Conservation (phyloP, 2,113 vertebrate species). For the Mormoops blainvillei region DNA sequence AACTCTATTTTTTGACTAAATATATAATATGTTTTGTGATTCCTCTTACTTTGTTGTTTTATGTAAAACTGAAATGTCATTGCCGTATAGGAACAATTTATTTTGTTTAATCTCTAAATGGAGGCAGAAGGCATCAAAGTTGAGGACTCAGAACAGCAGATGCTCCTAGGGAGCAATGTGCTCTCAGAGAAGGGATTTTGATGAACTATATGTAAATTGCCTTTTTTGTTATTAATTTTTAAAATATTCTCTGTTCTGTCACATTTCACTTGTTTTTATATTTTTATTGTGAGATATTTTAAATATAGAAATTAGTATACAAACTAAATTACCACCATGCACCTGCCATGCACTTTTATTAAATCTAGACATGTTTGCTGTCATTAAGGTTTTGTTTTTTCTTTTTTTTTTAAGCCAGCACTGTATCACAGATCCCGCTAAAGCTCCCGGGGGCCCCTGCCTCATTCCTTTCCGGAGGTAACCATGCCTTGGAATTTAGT, state of each 20-base stretch:
- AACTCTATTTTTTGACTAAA: slow-evolving; percentile 37
- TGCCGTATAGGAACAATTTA: background rate
- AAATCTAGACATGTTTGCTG: background rate
- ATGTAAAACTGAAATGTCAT: background rate
- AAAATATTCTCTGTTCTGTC: slow-evolving; percentile 44
- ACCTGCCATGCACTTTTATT: slow-evolving; percentile 50
- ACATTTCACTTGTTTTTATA: slow-evolving; percentile 57
- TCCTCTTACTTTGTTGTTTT: background rate
- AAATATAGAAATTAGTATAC: slow-evolving; percentile 47
- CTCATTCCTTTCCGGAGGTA: background rate
- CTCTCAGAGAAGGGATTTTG: slow-evolving; percentile 2
- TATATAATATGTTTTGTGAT: background rate
- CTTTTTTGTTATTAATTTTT: slow-evolving; percentile 55
- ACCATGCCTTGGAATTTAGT: background rate
- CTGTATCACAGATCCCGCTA: background rate
- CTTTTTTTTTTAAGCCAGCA: background rate
- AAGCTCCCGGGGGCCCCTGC: background rate
- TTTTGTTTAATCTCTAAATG: slow-evolving; percentile 29
- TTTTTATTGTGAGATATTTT: slow-evolving; percentile 61
- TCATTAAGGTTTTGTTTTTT: background rate
- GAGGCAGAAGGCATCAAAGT: background rate
- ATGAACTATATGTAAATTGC: slow-evolving; percentile 39
- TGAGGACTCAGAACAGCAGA: slow-evolving; percentile 3
- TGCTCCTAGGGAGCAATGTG: slow-evolving; percentile 5
- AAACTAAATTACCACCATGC: slow-evolving; percentile 21